Evolutionary conservation across 2,797 vertebrate species (phyloP), one percentile per base, ranked within the genome.

Genomic region (Serranus cabrilla): DNA sequence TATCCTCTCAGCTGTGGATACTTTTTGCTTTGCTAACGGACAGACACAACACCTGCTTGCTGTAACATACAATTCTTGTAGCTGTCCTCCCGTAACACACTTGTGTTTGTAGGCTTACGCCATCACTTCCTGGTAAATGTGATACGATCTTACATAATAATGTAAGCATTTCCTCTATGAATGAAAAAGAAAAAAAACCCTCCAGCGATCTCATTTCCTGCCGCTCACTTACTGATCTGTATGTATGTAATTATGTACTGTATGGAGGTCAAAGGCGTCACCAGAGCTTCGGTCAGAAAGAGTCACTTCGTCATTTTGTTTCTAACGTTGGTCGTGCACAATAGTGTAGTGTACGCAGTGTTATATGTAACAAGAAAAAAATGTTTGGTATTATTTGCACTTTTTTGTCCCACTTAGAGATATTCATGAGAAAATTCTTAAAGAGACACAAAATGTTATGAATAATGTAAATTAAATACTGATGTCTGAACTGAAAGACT

Each of bases 231-330:
- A 89, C 86, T 66, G 86, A 87, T 85, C 87, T 93, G 91, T 92
- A 83, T 82, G 88, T 91, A 90, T 91, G 87, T 89, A 89, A 90
- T 90, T 93, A 94, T 86, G 86, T 89, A 91, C 76, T 89, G 89
- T 94, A 88, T 80, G 90, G 86, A 90, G 85, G 86, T 81, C 68
- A 46, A 69, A 84, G 92, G 89, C 81, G 74, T 88, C 84, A 71
- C 70, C 77, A 64, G 80, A 84, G 83, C 89, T 95, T 92, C 60
- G 82, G 63, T 94, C 91, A 94, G 94, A 86, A 61, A 74, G 74
- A 96, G 94, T 96, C 95, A 94, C 95, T 96, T 95, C 94, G 94
- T 96, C 95, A 90, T 91, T 94, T 91, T 84, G 89, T 94, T 95
- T 93, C 91, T 92, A 93, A 92, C 85, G 92, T 94, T 89, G 87